Percentiles rank a stretch among this genome's conserved stretches.
Conservation (phyloP, 2,113 vertebrate species). For the Phyllostomus discolor region DNA sequence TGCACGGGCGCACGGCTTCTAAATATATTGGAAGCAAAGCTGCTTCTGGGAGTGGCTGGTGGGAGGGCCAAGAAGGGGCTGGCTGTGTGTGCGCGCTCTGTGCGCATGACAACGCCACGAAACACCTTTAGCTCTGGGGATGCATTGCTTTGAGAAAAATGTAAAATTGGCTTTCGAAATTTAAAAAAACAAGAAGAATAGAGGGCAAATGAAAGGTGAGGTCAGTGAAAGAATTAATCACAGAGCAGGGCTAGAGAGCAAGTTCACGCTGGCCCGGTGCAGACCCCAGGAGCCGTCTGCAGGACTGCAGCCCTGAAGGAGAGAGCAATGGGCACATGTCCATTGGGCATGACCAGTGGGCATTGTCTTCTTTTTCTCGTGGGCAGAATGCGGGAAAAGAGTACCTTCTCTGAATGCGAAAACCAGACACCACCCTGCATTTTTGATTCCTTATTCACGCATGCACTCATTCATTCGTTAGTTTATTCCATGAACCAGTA, state of each 20-base stretch:
- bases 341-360: too few species aligned
- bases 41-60: background rate
- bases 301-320: background rate
- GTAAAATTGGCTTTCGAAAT: background rate
- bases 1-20: background rate
- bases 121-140: background rate
- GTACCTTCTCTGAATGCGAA: background rate
- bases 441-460: background rate
- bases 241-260: background rate
- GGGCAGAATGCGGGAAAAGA: background rate
- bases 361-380: background rate
- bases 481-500: background rate
- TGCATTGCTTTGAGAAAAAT: background rate
- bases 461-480: background rate
- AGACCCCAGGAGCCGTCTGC: too few species aligned
- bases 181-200: background rate
- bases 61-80: background rate
- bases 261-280: background rate
- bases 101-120: background rate
- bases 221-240: background rate
- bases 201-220: background rate
- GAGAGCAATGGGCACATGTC: fast-evolving
- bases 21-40: background rate
- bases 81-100: too few species aligned
- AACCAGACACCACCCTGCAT: background rate